Evolutionary conservation across 2,797 vertebrate species (phyloP), one percentile per base, ranked within the genome.

Genomic region (Microctenopoma stevenorrisi): DNA sequence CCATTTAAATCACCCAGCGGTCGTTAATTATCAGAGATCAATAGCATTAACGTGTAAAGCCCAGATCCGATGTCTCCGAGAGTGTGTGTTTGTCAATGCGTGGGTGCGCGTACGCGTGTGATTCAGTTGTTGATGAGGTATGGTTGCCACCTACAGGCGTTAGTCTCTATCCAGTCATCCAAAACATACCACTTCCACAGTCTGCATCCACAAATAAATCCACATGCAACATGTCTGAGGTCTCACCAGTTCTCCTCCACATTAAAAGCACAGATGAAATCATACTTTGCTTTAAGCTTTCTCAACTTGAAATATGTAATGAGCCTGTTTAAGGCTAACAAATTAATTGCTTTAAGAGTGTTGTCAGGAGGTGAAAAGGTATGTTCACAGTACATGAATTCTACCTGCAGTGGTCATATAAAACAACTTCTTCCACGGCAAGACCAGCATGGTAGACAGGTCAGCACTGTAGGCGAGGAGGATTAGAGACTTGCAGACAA

Each of bases 121-220:
- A 68, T 69, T 77, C 77, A 67, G 76, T 79, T 78, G 79, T 82
- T 72, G 84, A 90, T 93, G 91, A 93, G 85, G 86, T 90, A 90
- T 92, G 92, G 93, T 93, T 94, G 92, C 93, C 93, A 94, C 90
- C 92, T 94, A 93, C 92, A 90, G 93, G 91, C 90, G 83, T 86
- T 81, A 70, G 86, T 87, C 80, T 85, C 80, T 53, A 70, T 58
- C 68, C 78, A 85, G 74, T 68, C 83, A 80, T 76, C 75, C 76
- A 68, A 76, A 87, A 67, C 80, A 37, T 22, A 65, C 49, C 78
- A 43, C 68, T 72, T 80, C 64, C 79, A 79, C 70, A 18, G 68
- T 57, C 78, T 72, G 68, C 65, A 47, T 62, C 78, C 72, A 59
- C 81, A 78, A 71, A 79, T 78, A 56, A 64, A 72, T 68, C 14